Conservation (phyloP, 2,113 vertebrate genomes). For the Hippocampus mohnikei region DNA sequence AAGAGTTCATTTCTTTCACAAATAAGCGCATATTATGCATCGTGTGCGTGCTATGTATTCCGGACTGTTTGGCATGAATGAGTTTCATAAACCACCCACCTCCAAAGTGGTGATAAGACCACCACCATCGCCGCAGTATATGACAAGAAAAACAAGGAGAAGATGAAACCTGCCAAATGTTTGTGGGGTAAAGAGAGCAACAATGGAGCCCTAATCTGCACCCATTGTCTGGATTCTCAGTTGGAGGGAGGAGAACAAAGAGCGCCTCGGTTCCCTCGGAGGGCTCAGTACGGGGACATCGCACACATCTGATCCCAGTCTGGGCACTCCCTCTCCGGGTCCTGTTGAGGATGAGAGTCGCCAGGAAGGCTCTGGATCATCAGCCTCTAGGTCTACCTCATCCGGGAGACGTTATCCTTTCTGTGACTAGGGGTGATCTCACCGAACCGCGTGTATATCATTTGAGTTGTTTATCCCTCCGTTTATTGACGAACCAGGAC, state of each 20-base stretch:
- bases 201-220: constrained; percentile 54
- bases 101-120: constrained; percentile 22
- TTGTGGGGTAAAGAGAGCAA: constrained; percentile 26
- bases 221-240: constrained; percentile 52
- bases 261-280: constrained; percentile 34
- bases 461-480: not conserved
- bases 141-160: constrained; percentile 31
- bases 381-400: constrained; percentile 2
- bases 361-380: constrained; percentile 12
- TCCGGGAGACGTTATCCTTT: not conserved
- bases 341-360: constrained; percentile 30
- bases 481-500: not conserved
- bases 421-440: not conserved
- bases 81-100: not conserved
- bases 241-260: constrained; percentile 52
- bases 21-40: not conserved
- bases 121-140: constrained; percentile 10
- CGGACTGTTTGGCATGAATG: not conserved
- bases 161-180: constrained; percentile 35
- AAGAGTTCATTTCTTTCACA: not conserved
- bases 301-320: constrained; percentile 38
- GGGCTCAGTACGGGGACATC: constrained; percentile 33
- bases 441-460: constrained; percentile 3
- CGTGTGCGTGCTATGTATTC: not conserved
- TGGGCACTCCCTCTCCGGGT: constrained; percentile 47